phyloP scores from a whole-genome alignment of 2,113 vertebrate genomes.

The Ailurus styani region DNA sequence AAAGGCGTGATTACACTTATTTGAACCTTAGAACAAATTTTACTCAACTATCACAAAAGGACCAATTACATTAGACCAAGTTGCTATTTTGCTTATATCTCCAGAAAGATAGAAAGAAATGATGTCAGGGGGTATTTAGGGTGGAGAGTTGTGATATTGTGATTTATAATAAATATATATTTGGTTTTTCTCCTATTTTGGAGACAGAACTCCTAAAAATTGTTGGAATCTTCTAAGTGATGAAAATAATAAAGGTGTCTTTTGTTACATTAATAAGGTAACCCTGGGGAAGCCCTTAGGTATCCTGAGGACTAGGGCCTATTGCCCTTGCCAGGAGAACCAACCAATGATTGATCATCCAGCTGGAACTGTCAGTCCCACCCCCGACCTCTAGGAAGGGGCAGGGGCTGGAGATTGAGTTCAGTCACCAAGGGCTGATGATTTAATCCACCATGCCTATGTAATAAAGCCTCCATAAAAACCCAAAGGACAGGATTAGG shows the following conservation, averaged over 20 bases:
- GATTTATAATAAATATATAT: not conserved
- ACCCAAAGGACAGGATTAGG: no score
- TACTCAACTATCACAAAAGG: conserved; percentile 26
- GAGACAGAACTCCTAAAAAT: not conserved
- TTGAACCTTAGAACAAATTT: conserved; percentile 54
- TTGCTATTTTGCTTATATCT: conserved; percentile 52
- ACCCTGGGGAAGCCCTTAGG: not conserved
- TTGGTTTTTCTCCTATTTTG: not conserved
- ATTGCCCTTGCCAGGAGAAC: not conserved
- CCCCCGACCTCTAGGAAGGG: not conserved
- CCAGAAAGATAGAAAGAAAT: conserved; percentile 43
- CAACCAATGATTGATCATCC: not conserved
- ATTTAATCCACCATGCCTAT: not conserved
- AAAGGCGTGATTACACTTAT: conserved; percentile 63
- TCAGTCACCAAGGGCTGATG: not conserved
- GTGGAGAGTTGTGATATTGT: not conserved
- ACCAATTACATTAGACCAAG: conserved; percentile 26
- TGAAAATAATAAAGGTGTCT: not conserved
- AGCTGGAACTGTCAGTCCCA: not conserved
- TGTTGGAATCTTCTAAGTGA: not conserved
- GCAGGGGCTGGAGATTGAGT: not conserved
- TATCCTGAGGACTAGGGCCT: not conserved
- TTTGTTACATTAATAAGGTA: not conserved
- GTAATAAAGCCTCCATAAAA: not conserved
- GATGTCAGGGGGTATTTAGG: not conserved